Percentiles rank a stretch among this genome's conserved stretches.
phyloP scores from a whole-genome alignment of 2,113 vertebrate genomes.

The Prietella phreatophila region DNA sequence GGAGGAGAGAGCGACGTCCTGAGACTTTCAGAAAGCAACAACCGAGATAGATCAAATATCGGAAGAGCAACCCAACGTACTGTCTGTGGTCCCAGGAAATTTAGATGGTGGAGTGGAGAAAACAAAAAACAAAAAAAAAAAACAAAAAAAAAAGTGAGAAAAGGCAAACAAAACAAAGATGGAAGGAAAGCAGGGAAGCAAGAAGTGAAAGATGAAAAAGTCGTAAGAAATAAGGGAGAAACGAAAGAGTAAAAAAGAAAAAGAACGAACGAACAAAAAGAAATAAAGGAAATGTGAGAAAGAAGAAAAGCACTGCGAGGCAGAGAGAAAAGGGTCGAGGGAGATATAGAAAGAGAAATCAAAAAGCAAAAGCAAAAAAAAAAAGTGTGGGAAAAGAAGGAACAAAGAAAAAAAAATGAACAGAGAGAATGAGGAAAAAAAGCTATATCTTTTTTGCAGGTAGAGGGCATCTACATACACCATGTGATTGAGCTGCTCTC shows the following conservation, averaged over 20 bases:
- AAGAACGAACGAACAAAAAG: neutral
- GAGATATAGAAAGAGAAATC: neutral
- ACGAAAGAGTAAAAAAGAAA: no score
- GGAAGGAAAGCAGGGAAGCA: neutral
- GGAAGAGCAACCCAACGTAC: neutral
- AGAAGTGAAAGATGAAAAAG: neutral
- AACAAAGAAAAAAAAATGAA: no score
- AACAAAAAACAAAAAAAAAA: neutral
- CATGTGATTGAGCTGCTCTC: neutral
- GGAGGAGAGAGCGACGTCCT: neutral
- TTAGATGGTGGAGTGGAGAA: neutral
- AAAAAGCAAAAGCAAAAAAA: neutral
- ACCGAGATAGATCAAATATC: neutral
- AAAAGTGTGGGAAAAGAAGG: neutral
- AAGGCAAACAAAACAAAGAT: neutral
- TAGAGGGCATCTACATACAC: no score
- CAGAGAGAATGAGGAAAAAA: no score
- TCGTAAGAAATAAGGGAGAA: neutral
- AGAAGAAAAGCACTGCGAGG: neutral
- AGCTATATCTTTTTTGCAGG: no score
- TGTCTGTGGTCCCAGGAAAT: neutral
- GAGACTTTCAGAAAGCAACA: neutral
- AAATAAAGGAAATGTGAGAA: neutral
- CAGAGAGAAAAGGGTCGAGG: neutral
- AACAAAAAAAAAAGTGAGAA: neutral